Evolutionary conservation across 2,888 invertebrate species (phyloP).

Genomic region (Cremastobaeus sp.): DNA sequence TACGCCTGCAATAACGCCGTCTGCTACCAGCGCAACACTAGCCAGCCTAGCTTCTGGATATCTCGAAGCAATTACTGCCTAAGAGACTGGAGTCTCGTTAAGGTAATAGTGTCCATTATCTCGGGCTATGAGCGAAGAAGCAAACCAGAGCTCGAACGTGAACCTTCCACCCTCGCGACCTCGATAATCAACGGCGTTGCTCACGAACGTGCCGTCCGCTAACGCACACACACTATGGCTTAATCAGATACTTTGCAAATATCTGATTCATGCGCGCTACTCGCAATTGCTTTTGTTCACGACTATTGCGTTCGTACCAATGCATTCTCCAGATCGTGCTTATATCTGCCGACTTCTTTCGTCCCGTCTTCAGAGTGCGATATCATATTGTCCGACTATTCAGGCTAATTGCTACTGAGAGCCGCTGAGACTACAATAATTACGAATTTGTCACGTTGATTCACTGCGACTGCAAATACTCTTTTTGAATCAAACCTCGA

Average conservation of each 20-base stretch:
- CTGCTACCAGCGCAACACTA: slow-evolving; percentile 69
- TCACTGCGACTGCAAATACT: too few species aligned
- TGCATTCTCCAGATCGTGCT: too few species aligned
- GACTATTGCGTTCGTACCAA: too few species aligned
- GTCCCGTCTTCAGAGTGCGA: too few species aligned
- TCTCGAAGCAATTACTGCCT: slow-evolving; percentile 77
- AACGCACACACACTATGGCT: slow-evolving; percentile 10
- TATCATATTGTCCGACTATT: too few species aligned
- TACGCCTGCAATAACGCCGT: slow-evolving; percentile 73
- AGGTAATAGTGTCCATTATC: slow-evolving; percentile 77
- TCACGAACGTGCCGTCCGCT: slow-evolving; percentile 29
- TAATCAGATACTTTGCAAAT: slow-evolving; percentile 47
- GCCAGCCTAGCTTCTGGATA: slow-evolving; percentile 71
- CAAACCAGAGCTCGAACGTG: slow-evolving; percentile 69
- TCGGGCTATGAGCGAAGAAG: slow-evolving; percentile 73
- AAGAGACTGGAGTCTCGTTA: slow-evolving; percentile 76
- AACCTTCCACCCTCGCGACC: slow-evolving; percentile 7
- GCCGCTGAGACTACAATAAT: too few species aligned
- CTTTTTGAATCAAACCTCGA: too few species aligned
- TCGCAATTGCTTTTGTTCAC: neutral
- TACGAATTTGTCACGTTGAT: too few species aligned
- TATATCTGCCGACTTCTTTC: too few species aligned
- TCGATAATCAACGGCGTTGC: slow-evolving; percentile 54
- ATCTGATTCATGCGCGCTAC: slow-evolving; percentile 14
- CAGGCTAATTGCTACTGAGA: too few species aligned